These are phyloP conservation scores for Cygnus atratus DNA, from an alignment of 2,113 vertebrate species.

Conservation along the genomic window DNA sequence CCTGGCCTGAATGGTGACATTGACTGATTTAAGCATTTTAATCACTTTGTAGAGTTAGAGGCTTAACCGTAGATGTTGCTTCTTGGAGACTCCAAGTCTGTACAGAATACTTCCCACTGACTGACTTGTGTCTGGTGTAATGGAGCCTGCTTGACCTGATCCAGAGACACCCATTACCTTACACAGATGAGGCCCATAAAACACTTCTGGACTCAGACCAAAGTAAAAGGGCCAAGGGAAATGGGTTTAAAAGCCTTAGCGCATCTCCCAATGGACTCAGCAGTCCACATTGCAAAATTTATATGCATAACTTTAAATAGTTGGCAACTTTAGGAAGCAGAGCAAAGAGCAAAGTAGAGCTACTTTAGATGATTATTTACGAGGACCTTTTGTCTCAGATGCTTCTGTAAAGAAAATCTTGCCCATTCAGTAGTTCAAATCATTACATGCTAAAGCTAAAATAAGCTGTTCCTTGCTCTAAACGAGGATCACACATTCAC, in stretches of 20 bases:
- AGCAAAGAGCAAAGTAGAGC: not conserved
- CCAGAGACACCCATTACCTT: not conserved
- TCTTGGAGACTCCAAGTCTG: not conserved
- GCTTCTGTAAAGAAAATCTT: slow-evolving; percentile 11
- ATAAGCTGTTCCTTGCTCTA: not conserved
- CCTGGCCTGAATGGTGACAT: not conserved
- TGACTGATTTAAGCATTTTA: not conserved
- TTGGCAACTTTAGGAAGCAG: slow-evolving; percentile 12
- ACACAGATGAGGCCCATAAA: not conserved
- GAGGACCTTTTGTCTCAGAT: not conserved
- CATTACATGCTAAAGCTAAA: not conserved
- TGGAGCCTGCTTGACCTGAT: not conserved
- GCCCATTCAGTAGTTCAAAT: not conserved
- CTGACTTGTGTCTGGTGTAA: not conserved
- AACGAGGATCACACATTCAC: not conserved
- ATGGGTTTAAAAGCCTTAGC: slow-evolving; percentile 40
- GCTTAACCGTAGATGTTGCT: not conserved
- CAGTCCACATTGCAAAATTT: slow-evolving; percentile 6
- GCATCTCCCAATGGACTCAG: not conserved
- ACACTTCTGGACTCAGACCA: not conserved
- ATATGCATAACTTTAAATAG: slow-evolving; percentile 29
- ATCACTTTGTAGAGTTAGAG: not conserved
- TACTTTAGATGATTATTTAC: slow-evolving; percentile 8
- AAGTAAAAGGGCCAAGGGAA: not conserved
- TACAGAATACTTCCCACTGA: not conserved